These are phyloP conservation scores for Saccopteryx bilineata DNA, from an alignment of 2,113 vertebrate genomes.

Conservation along the genomic window DNA sequence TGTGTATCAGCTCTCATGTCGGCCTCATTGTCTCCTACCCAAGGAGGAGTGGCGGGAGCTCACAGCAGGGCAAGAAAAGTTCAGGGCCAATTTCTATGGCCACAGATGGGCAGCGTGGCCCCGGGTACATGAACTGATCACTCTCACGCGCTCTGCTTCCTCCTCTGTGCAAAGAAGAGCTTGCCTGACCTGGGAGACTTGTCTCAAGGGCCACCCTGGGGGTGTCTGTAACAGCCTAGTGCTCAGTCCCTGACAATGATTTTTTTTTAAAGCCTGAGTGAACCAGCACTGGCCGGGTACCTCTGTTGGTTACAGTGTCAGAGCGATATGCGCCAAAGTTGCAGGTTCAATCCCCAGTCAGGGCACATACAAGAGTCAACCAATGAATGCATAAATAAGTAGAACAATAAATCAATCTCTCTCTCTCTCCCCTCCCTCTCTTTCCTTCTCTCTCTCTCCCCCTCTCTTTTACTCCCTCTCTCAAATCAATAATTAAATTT, in stretches of 20 bases:
- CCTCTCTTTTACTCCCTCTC: no score
- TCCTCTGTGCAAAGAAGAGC: neutral
- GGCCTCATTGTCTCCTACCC: neutral
- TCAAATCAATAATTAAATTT: no score
- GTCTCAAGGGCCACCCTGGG: neutral
- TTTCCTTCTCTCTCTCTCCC: no score
- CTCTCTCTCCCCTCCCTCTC: no score
- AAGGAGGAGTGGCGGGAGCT: neutral
- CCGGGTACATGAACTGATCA: neutral
- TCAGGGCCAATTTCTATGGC: neutral
- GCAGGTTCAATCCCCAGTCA: no score
- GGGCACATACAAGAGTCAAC: no score
- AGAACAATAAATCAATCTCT: no score
- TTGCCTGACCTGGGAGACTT: neutral
- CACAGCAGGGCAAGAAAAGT: no score
- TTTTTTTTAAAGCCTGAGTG: neutral
- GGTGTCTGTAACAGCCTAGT: neutral
- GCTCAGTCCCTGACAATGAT: neutral
- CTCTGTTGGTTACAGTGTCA: no score
- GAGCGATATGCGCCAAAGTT: no score
- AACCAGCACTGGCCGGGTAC: neutral
- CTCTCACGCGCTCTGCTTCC: neutral
- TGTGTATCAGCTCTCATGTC: neutral
- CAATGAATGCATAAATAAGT: no score
- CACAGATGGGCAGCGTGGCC: neutral